Base-by-base conservation (phyloP, 2,888 invertebrate species). In the Cosmorhoe ocellata region DNA sequence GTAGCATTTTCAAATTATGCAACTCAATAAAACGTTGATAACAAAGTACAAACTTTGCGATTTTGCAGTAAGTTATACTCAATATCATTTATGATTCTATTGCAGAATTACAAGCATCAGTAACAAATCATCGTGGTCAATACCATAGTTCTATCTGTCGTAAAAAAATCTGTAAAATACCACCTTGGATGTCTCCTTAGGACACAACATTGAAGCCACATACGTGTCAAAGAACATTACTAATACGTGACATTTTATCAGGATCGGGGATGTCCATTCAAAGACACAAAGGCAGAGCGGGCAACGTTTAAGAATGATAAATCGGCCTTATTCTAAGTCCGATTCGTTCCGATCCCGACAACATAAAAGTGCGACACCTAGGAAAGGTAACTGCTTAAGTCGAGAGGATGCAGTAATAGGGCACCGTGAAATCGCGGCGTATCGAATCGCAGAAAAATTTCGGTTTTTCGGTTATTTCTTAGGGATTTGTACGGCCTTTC, bases 401-500 rank as follows among this genome's bases (percentile, higher is more conserved):
- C 39, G 70, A 18, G 2, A 4, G 18, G 18, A 81, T 68, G 62
- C 71, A 61, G 79, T 79, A 84, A 86, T 81, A 84, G 81, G 80
- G 77, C 61, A 76, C 82, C 88, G 83, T 88, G 87, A 88, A 90
- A 90, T 90, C 86, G 63, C 60, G 63, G 74, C 79, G 89, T 78
- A 76, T 72, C 91, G 86, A 91, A 91, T 90, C 75, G 88, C 89
- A 84, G 89, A 88, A 90, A 90, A 88, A 89, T 90, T 86, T 85
- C 84, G 90, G 91, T 91, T 91, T 90, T 86, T 90, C 90, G 91
- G 89, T 90, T 87, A 86, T 90, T 90, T 90, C 91, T 90, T 88
- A 83, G 71, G 80, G 84, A 90, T 91, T 91, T 90, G 83, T 83
- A 90, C 88, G 89, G 90, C 78, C 86, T 91, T 91, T 91, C 91